Evolutionary conservation across 2,888 invertebrate genomes (phyloP), one percentile per base, ranked within the genome.

Genomic region (Coelinius sp.): DNA sequence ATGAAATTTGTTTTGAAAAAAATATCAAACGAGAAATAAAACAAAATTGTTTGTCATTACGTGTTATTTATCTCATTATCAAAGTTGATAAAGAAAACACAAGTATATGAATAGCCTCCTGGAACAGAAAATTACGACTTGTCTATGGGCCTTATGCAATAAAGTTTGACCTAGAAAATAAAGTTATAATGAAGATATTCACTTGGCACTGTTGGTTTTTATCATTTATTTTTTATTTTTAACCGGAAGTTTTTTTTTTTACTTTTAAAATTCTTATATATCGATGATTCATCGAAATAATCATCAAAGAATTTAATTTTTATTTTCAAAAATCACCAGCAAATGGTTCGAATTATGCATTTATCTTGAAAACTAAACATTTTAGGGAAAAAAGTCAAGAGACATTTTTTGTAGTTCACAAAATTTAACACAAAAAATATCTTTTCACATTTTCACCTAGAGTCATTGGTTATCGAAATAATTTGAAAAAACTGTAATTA

Each of bases 71-170:
- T 59, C 27, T 31, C 17, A 14, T 59, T 31, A 8, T 59, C 8
- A 6, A 20, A 17, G 20, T 59, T 59, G 59, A 59, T 59, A 59
- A 59, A 59, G 31, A 53, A 35, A 59, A 59, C 17, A 49, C 14
- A 59, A 59, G 59, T 59, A 59, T 31, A 59, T 20, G 31, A 35
- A 27, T 59, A 31, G 35, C 59, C 31, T 35, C 25, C 35, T 31
- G 35, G 20, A 35, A 35, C 59, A 8, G 35, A 35, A 59, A 59
- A 59, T 59, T 59, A 59, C 31, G 59, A 59, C 59, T 59, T 31
- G 27, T 59, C 35, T 59, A 59, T 59, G 59, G 59, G 59, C 31
- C 59, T 59, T 59, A 35, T 27, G 59, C 59, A 59, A 59, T 59
- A 59, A 17, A 5, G 35, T 17, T 14, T 59, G 59, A 59, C 59